A percentile compares a stretch with the other conserved stretches of the same genome.
These are phyloP conservation scores for Frieseomelitta varia DNA, from an alignment of 1,140 invertebrate genomes.

Conservation along the genomic window DNA sequence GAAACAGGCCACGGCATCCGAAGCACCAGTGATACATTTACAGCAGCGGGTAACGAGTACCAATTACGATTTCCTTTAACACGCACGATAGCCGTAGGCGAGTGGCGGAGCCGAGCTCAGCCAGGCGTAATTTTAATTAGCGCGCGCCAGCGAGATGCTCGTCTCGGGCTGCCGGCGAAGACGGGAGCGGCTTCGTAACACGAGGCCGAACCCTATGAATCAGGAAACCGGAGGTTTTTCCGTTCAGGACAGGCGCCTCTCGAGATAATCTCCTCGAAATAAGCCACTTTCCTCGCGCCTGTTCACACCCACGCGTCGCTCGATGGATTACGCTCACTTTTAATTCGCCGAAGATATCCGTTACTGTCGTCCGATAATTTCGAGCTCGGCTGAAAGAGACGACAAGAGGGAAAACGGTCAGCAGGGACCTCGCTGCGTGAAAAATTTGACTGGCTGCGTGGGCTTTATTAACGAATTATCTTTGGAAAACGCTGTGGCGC, in stretches of 20 bases:
- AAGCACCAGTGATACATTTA: conserved; percentile 23
- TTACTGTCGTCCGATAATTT: conserved; percentile 27
- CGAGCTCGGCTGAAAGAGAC: no score
- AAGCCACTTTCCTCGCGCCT: conserved; percentile 42
- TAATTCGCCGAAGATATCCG: conserved; percentile 21
- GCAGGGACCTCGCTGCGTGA: no score
- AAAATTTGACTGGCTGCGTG: no score
- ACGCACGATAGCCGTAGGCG: conserved; percentile 24
- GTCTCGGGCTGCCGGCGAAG: background rate
- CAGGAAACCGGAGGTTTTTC: conserved; percentile 51
- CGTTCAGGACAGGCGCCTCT: background rate
- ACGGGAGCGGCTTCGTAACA: conserved; percentile 16
- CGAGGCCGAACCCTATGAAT: conserved; percentile 51
- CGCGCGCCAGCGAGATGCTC: background rate
- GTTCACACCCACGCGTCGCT: conserved; percentile 37
- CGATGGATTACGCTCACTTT: conserved; percentile 35
- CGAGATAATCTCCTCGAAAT: conserved; percentile 47
- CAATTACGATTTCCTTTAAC: conserved; percentile 46
- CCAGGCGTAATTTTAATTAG: conserved; percentile 52
- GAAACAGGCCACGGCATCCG: conserved; percentile 17
- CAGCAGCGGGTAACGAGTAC: conserved; percentile 8
- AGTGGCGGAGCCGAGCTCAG: background rate
- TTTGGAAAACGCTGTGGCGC: no score
- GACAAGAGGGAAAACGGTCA: background rate
- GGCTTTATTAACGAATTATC: no score